phyloP scores from a whole-genome alignment of 2,888 invertebrate species.

The Copidosoma aretas region DNA sequence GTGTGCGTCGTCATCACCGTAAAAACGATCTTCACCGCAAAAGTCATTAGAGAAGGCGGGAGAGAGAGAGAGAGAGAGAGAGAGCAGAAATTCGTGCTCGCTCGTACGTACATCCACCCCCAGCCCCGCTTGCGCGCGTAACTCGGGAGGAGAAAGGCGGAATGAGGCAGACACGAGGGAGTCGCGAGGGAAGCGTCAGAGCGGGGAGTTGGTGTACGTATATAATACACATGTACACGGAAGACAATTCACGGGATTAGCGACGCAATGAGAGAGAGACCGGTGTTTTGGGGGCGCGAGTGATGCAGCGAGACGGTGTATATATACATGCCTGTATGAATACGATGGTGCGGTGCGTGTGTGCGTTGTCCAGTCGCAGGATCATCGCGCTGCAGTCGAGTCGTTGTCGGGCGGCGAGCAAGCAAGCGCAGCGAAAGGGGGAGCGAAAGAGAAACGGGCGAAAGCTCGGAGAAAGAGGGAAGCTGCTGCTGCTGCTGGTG shows the following conservation, averaged over 20 bases:
- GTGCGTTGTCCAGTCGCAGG: slow-evolving; percentile 58
- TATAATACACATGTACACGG: slow-evolving; percentile 25
- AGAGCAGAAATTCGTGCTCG: not conserved
- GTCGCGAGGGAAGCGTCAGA: slow-evolving; percentile 16
- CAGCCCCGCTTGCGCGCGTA: not conserved
- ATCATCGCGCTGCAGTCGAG: slow-evolving; percentile 49
- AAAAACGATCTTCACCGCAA: slow-evolving; percentile 35
- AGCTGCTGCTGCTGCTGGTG: not conserved
- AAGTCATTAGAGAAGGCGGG: slow-evolving; percentile 27
- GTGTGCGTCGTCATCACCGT: slow-evolving; percentile 6
- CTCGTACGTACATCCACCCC: slow-evolving; percentile 8
- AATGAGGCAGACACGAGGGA: slow-evolving; percentile 1
- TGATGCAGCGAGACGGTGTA: not conserved
- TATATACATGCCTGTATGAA: not conserved
- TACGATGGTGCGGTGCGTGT: not conserved
- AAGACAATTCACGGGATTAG: slow-evolving; percentile 59
- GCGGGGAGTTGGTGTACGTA: not conserved
- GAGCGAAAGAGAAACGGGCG: slow-evolving; percentile 43
- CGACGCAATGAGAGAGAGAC: slow-evolving; percentile 60
- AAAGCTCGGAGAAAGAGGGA: slow-evolving; percentile 6
- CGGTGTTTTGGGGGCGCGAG: slow-evolving; percentile 57
- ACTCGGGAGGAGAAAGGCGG: not conserved
- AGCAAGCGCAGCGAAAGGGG: slow-evolving; percentile 44
- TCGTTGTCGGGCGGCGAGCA: slow-evolving; percentile 4
- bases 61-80: too few relatives aligned